A percentile compares a stretch with the other conserved stretches of the same genome.
phyloP scores from a whole-genome alignment of 2,888 invertebrate genomes.

The Parnassius orleans region DNA sequence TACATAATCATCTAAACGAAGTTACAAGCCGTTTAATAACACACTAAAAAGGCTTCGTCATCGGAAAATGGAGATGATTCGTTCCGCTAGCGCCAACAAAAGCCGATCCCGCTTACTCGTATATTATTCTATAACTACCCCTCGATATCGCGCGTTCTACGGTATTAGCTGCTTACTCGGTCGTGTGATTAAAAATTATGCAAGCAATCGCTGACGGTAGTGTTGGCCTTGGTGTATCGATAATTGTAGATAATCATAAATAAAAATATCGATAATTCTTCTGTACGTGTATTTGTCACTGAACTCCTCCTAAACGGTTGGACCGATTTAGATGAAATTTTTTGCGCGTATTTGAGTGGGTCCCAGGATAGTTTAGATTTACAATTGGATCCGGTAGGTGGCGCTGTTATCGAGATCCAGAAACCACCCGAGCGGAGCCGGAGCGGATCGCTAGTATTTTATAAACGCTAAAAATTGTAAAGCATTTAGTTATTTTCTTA shows the following conservation, averaged over 20 bases:
- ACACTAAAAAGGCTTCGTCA: slow-evolving; percentile 15
- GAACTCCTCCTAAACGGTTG: too few species aligned
- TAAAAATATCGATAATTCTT: too few species aligned
- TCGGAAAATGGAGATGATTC: slow-evolving; percentile 33
- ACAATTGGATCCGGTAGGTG: too few species aligned
- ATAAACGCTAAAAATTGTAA: too few species aligned
- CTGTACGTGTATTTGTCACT: too few species aligned
- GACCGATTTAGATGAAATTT: too few species aligned
- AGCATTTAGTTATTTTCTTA: too few species aligned
- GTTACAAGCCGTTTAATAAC: slow-evolving; percentile 12
- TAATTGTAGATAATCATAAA: slow-evolving; percentile 1
- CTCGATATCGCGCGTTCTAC: slow-evolving; percentile 63
- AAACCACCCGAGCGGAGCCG: too few species aligned
- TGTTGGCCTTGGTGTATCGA: slow-evolving; percentile 34
- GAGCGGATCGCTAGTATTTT: too few species aligned
- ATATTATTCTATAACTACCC: slow-evolving; percentile 41
- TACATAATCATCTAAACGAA: slow-evolving; percentile 10
- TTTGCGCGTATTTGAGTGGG: too few species aligned
- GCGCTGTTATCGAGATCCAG: too few species aligned
- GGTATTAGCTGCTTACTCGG: slow-evolving; percentile 76
- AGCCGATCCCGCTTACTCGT: slow-evolving; percentile 33
- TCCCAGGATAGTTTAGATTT: too few species aligned
- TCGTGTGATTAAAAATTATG: slow-evolving; percentile 81
- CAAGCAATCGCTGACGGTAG: slow-evolving; percentile 44
- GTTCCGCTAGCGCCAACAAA: slow-evolving; percentile 37